Percentiles rank a stretch among this genome's conserved stretches.
Evolutionary conservation across 2,888 invertebrate genomes (phyloP).

Genomic region (Dynastes maya): DNA sequence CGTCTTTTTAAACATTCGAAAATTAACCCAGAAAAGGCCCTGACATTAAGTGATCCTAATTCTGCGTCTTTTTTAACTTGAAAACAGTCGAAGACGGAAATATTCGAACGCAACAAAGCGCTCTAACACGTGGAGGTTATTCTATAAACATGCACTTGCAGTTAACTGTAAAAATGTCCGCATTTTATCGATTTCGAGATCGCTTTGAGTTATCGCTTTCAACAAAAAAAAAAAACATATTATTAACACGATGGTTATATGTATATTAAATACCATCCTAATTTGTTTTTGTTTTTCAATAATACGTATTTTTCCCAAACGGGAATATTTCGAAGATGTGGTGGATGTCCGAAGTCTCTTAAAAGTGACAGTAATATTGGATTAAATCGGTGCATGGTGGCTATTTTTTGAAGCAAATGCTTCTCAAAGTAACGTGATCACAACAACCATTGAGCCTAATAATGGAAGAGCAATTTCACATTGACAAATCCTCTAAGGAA

Average conservation of each 20-base stretch:
- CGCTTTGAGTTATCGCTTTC: not conserved
- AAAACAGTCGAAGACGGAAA: slow-evolving; percentile 25
- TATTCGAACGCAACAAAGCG: slow-evolving; percentile 31
- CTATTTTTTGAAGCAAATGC: not conserved
- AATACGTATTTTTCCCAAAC: too few relatives aligned
- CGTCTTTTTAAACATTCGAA: slow-evolving; percentile 11
- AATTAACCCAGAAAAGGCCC: slow-evolving; percentile 16
- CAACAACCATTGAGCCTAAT: too few relatives aligned
- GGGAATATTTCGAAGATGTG: too few relatives aligned
- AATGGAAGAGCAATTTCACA: too few relatives aligned
- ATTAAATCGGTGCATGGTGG: too few relatives aligned
- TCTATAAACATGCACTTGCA: slow-evolving; percentile 26
- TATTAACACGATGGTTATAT: too few relatives aligned
- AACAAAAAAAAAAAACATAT: too few relatives aligned
- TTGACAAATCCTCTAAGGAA: too few relatives aligned
- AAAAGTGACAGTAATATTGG: too few relatives aligned
- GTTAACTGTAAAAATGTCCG: not conserved
- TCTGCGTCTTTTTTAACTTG: slow-evolving; percentile 30
- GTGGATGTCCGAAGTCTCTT: too few relatives aligned
- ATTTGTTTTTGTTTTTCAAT: not conserved
- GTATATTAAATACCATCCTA: not conserved
- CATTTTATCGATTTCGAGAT: not conserved
- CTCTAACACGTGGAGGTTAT: slow-evolving; percentile 25
- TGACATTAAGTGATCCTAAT: slow-evolving; percentile 36
- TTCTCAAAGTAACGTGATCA: too few relatives aligned